Conservation (phyloP, 2,888 invertebrate genomes). For the Chaitophorus viminalis region DNA sequence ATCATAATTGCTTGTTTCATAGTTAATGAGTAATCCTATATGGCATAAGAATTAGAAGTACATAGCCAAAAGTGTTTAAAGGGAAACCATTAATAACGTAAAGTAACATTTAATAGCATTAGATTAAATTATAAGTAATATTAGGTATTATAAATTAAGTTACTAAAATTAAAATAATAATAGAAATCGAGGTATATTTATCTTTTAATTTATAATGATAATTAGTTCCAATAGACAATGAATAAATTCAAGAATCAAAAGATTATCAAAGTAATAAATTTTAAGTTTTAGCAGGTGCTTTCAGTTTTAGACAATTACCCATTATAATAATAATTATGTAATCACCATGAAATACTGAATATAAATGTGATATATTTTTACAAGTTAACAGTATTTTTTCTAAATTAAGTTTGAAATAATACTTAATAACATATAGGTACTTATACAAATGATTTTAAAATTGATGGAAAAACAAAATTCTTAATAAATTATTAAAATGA, state of each 20-base stretch:
- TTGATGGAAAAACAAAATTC: too few species aligned
- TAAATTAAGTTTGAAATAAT: neutral
- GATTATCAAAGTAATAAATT: neutral
- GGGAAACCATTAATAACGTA: neutral
- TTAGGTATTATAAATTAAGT: neutral
- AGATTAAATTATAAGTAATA: neutral
- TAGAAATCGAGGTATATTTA: neutral
- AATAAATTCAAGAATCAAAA: neutral
- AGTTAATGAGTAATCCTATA: too few species aligned
- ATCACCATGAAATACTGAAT: neutral
- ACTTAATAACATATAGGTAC: too few species aligned
- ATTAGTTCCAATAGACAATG: neutral
- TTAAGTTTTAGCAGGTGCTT: neutral
- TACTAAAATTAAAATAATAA: neutral
- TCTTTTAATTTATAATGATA: neutral
- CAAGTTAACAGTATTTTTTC: neutral
- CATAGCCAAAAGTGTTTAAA: neutral
- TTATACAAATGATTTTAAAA: too few species aligned
- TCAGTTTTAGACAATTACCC: neutral
- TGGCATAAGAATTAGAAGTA: neutral
- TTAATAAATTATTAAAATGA: too few species aligned
- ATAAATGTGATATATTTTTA: neutral
- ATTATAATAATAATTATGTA: neutral
- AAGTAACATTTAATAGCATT: neutral
- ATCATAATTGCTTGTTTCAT: too few species aligned